Evolutionary conservation across 2,113 vertebrate genomes (phyloP), one percentile per base, ranked within the genome.

Genomic region (Crotophaga sulcirostris): DNA sequence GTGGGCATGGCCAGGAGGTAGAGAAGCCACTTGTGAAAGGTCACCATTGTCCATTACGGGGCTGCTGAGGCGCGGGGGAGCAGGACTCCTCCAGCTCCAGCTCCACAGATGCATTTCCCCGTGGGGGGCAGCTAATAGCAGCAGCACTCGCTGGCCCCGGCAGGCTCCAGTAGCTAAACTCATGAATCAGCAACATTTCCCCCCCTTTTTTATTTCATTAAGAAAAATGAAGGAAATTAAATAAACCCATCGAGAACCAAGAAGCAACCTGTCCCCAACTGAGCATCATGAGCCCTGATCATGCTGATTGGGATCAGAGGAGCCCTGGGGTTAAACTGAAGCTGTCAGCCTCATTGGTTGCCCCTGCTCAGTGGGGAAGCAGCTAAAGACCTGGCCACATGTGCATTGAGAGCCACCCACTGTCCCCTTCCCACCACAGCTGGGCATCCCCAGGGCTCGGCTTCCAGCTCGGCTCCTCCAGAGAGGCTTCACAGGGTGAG

Each of bases 11-110:
- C 67, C 4, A 2, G 55, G 89, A 96, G 94, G 92, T 49, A 89
- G 89, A 92, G 83, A 45, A 82, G 75, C 89, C 94, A 63, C 92
- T 91, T 83, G 87, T 33, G 92, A 94, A 96, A 95, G 80, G 91
- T 94, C 84, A 90, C n/a, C 3, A 16, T 58, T 83, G 91, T 78
- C 90, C 69, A 3, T 2, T 7, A 9, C 13, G 55, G 84, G 67
- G 78, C 83, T 24, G 90, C 29, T 4, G 28, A 63, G 76, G 58
- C 3, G 3, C 0, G 13, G 55, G 29, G 51, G 58, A 60, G 85
- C 44, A 16, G 79, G 86, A 29, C 38, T 66, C 36, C 62, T 69
- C 26, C 63, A 60, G 62, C 55, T 56, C 75, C 2, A 1, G 62
- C 44, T 80, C 54, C 28, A 60, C 59, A 52, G 91, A 93, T 59